Evolutionary conservation across 2,797 vertebrate species (phyloP).

Genomic region (Acanthopagrus latus): DNA sequence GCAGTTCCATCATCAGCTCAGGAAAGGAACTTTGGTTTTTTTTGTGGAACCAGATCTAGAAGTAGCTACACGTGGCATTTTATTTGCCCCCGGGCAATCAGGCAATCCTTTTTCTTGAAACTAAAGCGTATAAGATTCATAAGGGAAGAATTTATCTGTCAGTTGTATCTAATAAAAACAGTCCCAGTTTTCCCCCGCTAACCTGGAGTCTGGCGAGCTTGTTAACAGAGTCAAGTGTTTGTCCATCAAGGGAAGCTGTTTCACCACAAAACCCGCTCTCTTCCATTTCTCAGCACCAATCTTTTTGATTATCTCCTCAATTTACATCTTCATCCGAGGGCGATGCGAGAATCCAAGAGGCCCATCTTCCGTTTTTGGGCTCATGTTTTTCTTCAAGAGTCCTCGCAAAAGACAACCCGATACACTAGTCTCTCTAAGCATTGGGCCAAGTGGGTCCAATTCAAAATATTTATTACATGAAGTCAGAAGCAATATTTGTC

Average conservation of each 20-base stretch:
- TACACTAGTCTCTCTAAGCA: not conserved
- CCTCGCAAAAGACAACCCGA: constrained; percentile 6
- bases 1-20: too few relatives aligned
- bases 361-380: not conserved
- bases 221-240: constrained; percentile 1
- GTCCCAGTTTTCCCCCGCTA: not conserved
- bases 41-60: too few relatives aligned
- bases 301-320: constrained; percentile 23
- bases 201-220: constrained; percentile 3
- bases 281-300: not conserved
- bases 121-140: too few relatives aligned
- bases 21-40: too few relatives aligned
- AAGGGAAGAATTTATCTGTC: too few relatives aligned
- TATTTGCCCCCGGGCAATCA: too few relatives aligned
- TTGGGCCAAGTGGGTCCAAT: constrained; percentile 20
- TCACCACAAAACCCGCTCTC: not conserved
- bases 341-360: constrained; percentile 15
- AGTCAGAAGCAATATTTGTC: constrained; percentile 52
- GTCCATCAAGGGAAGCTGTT: not conserved
- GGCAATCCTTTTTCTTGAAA: too few relatives aligned
- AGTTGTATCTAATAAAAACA: not conserved
- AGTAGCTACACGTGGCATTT: too few relatives aligned
- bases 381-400: constrained; percentile 13
- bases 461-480: constrained; percentile 49
- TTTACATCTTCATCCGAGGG: constrained; percentile 8